A percentile compares a stretch with the other conserved stretches of the same genome.
Conservation (phyloP, 2,113 vertebrate species). For the Tragelaphus imberbis region DNA sequence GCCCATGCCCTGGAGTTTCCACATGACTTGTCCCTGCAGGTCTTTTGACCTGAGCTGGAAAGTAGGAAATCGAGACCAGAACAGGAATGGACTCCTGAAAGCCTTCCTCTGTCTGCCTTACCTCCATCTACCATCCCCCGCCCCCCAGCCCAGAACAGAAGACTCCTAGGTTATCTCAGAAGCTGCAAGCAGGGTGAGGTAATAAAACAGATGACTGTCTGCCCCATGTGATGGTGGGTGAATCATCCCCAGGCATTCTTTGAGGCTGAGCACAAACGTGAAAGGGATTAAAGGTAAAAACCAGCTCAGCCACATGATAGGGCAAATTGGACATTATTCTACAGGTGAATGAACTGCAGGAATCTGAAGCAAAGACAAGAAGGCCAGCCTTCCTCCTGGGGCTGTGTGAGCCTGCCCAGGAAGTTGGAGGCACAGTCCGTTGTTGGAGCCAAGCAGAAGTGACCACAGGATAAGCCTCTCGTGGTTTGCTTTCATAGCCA, state of each 20-base stretch:
- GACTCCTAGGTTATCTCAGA: slow-evolving; percentile 72
- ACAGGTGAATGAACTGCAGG: slow-evolving; percentile 66
- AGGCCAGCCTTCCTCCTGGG: background rate
- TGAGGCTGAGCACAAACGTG: slow-evolving; percentile 28
- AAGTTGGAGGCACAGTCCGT: background rate
- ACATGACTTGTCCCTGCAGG: background rate
- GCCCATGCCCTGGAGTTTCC: background rate
- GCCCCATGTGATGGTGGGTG: slow-evolving; percentile 44
- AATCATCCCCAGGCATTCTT: slow-evolving; percentile 56
- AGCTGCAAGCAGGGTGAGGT: slow-evolving; percentile 71
- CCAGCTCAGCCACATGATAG: slow-evolving; percentile 13
- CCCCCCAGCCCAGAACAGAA: slow-evolving; percentile 31
- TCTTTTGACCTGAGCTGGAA: background rate
- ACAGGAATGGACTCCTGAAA: slow-evolving; percentile 42
- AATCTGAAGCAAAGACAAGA: slow-evolving; percentile 20
- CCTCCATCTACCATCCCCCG: background rate
- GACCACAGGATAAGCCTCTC: background rate
- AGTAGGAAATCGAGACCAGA: background rate
- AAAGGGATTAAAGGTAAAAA: slow-evolving; percentile 61
- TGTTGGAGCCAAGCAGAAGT: background rate
- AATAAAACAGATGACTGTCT: slow-evolving; percentile 74
- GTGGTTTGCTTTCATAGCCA: background rate
- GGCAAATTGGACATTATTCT: background rate
- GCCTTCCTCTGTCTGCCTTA: background rate
- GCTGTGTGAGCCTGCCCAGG: background rate